Conservation (phyloP, 2,797 vertebrate genomes). For the Pseudomugil gertrudae region DNA sequence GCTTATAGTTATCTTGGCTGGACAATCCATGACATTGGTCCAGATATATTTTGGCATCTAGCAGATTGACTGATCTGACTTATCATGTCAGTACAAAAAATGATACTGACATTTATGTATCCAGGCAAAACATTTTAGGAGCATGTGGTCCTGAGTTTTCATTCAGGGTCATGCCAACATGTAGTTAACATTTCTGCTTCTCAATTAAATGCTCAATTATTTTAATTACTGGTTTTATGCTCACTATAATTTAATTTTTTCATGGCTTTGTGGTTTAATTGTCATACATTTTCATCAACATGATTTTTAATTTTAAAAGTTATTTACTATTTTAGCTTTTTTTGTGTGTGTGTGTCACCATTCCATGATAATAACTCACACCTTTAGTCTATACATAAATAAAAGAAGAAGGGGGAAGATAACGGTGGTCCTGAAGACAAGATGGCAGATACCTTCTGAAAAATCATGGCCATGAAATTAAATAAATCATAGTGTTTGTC, state of each 20-base stretch:
- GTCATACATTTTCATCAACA: background rate
- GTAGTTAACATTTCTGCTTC: background rate
- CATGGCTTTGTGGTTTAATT: background rate
- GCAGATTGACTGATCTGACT: no score
- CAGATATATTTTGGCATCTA: constrained; percentile 9
- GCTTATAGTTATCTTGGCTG: background rate
- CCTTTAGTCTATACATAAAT: background rate
- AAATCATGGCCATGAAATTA: background rate
- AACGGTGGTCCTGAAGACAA: no score
- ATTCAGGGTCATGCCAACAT: background rate
- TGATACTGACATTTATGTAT: background rate
- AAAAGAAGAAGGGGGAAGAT: no score
- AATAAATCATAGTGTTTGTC: background rate
- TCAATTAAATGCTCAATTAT: background rate
- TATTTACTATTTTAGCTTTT: background rate
- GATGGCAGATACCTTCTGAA: background rate
- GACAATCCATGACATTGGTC: constrained; percentile 6
- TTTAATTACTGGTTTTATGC: background rate
- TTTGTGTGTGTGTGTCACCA: background rate
- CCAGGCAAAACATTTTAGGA: background rate
- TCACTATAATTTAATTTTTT: background rate
- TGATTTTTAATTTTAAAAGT: background rate
- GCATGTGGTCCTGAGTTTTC: background rate
- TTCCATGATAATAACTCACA: background rate
- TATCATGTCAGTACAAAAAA: constrained; percentile 8